Evolutionary conservation across 2,113 vertebrate species (phyloP).

Genomic region (Labrus mixtus): DNA sequence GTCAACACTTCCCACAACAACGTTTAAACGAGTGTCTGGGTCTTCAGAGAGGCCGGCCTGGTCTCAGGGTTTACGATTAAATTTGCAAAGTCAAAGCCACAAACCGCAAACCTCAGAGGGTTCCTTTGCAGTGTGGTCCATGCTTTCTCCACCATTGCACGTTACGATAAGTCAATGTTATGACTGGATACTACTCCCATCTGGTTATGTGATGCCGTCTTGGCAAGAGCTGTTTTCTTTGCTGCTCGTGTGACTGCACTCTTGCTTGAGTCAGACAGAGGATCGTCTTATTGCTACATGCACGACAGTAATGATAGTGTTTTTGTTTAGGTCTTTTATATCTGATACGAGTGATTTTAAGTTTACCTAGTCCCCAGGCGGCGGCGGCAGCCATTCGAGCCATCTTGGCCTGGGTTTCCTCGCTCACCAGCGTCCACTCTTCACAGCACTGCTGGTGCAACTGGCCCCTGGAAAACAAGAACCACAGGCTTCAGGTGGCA

Average conservation of each 20-base stretch:
- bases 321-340: not conserved
- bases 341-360: not conserved
- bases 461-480: slow-evolving; percentile 89
- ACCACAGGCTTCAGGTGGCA: slow-evolving; percentile 2
- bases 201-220: slow-evolving; percentile 30
- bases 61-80: slow-evolving; percentile 32
- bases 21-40: slow-evolving; percentile 10
- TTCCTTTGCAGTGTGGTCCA: slow-evolving; percentile 28
- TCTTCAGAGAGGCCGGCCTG: slow-evolving; percentile 14
- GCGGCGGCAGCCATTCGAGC: slow-evolving; percentile 99
- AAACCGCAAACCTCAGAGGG: slow-evolving; percentile 38
- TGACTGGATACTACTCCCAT: slow-evolving; percentile 58
- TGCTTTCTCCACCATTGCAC: slow-evolving; percentile 59
- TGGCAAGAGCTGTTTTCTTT: slow-evolving; percentile 46
- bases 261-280: slow-evolving; percentile 8
- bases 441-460: slow-evolving; percentile 99
- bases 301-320: not conserved
- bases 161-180: slow-evolving; percentile 62
- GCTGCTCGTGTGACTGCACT: slow-evolving; percentile 20
- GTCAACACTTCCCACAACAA: slow-evolving; percentile 12
- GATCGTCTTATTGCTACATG: not conserved
- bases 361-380: slow-evolving; percentile 97
- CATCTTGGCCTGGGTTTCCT: slow-evolving; percentile 98
- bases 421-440: slow-evolving; percentile 96
- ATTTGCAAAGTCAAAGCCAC: slow-evolving; percentile 47